These are phyloP conservation scores for Mareca penelope DNA, from an alignment of 2,797 vertebrate species.

Conservation along the genomic window DNA sequence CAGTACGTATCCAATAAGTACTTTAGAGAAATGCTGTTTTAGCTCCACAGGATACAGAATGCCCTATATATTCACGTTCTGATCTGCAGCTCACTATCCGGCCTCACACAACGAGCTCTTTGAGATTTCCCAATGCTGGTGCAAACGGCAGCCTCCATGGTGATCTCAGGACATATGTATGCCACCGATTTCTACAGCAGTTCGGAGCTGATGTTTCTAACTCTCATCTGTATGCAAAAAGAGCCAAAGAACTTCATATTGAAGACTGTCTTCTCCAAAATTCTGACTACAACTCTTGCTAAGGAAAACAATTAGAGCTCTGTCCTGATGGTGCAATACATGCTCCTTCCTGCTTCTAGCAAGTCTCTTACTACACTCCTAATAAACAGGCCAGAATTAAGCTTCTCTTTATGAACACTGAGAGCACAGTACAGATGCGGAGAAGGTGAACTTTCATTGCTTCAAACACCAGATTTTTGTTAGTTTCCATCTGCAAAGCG, in stretches of 20 bases:
- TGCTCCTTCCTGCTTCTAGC: neutral
- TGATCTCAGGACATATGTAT: neutral
- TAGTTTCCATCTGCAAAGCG: neutral
- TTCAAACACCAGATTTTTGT: neutral
- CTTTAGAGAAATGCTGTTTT: neutral
- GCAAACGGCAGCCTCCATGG: neutral
- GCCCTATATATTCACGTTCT: neutral
- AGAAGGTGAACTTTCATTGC: neutral
- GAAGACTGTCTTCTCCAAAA: neutral
- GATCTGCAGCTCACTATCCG: neutral
- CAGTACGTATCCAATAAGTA: neutral
- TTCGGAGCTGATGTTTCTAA: neutral
- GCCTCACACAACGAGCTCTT: neutral
- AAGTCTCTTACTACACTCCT: neutral
- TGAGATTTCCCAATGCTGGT: neutral
- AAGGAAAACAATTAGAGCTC: neutral
- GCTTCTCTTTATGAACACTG: neutral
- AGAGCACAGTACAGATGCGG: neutral
- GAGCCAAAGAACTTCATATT: neutral
- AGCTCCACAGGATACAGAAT: neutral
- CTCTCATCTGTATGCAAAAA: neutral
- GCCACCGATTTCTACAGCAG: neutral
- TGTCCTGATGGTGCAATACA: neutral
- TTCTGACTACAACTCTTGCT: neutral
- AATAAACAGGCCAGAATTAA: neutral